Conservation (phyloP, 2,888 invertebrate genomes). For the Endotricha flammealis region DNA sequence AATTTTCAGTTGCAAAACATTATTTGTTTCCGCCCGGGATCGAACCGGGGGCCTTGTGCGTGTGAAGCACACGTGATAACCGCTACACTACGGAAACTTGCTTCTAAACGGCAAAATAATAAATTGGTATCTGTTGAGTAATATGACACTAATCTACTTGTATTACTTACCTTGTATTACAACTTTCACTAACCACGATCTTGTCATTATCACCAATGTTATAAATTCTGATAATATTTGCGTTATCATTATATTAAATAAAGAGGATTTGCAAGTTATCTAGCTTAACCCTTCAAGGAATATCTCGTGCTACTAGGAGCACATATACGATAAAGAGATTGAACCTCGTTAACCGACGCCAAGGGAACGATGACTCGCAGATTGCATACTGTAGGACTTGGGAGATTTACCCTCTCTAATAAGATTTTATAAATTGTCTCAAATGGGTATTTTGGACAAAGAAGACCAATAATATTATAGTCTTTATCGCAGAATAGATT, state of each 20-base stretch:
- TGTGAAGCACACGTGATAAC: constrained; percentile 90
- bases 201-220: no score
- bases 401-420: constrained; percentile 14
- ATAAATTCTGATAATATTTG: no score
- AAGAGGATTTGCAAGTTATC: no score
- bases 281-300: constrained; percentile 37
- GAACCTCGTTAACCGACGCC: constrained; percentile 29
- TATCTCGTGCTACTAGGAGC: constrained; percentile 36
- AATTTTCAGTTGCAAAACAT: no score
- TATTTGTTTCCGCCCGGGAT: constrained; percentile 84
- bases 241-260: no score
- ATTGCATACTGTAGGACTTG: constrained; percentile 23
- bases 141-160: no score
- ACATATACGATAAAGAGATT: constrained; percentile 34
- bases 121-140: no score
- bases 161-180: no score
- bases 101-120: neutral
- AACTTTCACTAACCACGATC: no score
- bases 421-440: constrained; percentile 2
- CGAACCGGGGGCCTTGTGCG: constrained; percentile 86
- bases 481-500: no score
- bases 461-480: no score
- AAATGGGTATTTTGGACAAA: neutral
- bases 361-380: constrained; percentile 31
- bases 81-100: constrained; percentile 85